phyloP scores from a whole-genome alignment of 2,888 invertebrate species.

The Cistogaster globosa region DNA sequence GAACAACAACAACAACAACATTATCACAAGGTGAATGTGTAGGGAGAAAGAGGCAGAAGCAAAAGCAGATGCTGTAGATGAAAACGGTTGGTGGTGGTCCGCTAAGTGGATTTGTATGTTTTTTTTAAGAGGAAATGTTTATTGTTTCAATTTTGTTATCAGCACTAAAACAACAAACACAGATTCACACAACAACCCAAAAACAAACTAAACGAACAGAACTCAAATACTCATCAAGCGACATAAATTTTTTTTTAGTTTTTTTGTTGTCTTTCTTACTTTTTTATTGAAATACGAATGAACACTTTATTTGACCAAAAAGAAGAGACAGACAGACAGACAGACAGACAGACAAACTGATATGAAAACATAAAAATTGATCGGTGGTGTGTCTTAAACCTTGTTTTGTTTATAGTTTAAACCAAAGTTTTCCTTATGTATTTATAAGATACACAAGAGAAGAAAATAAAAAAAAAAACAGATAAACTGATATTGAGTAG shows the following conservation, averaged over 20 bases:
- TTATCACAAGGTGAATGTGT: neutral
- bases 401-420: conserved; percentile 68
- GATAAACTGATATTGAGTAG: conserved; percentile 68
- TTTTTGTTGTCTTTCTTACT: neutral
- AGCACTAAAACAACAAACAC: conserved; percentile 79
- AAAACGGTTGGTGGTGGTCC: conserved; percentile 72
- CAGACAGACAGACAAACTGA: conserved; percentile 34
- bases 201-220: conserved; percentile 25
- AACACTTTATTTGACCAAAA: conserved; percentile 63
- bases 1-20: neutral
- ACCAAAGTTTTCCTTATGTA: conserved; percentile 40
- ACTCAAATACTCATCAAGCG: conserved; percentile 56
- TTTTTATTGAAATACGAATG: conserved; percentile 65
- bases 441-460: conserved; percentile 46
- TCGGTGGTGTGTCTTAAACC: conserved; percentile 56
- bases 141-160: conserved; percentile 83
- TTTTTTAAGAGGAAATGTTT: conserved; percentile 81
- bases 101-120: conserved; percentile 82
- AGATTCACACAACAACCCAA: conserved; percentile 63
- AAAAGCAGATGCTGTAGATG: conserved; percentile 52
- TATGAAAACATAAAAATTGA: conserved; percentile 54
- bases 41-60: conserved; percentile 25
- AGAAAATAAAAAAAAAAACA: too few species aligned
- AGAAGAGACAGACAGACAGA: neutral
- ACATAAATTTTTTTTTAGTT: conserved; percentile 51